Conservation (phyloP, 2,888 invertebrate species). For the Plebejus argus region DNA sequence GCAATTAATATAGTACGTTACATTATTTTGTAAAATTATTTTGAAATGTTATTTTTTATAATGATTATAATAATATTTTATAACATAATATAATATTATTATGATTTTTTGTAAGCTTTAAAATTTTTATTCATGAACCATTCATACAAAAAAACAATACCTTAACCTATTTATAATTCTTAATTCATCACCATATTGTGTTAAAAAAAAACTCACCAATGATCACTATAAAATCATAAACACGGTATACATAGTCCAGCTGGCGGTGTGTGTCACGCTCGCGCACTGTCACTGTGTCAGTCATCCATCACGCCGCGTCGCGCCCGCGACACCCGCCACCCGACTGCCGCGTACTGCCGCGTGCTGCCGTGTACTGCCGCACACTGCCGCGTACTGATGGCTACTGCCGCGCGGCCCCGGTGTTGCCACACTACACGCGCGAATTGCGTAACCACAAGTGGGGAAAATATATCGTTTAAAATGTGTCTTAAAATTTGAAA, state of each 20-base stretch:
- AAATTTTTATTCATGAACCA: no score
- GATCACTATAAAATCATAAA: slow-evolving; percentile 76
- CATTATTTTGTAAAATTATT: no score
- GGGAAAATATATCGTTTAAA: neutral
- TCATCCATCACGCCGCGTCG: slow-evolving; percentile 62
- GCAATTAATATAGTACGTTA: no score
- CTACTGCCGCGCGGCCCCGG: neutral
- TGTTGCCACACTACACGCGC: neutral
- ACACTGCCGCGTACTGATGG: neutral
- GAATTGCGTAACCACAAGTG: slow-evolving; percentile 48
- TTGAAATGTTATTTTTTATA: no score
- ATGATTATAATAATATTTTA: no score
- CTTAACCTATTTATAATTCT: no score
- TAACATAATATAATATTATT: no score
- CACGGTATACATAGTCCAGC: slow-evolving; percentile 57
- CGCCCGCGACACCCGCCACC: slow-evolving; percentile 61
- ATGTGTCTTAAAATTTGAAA: neutral
- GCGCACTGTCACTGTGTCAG: slow-evolving; percentile 64
- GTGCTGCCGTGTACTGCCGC: neutral
- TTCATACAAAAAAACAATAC: no score
- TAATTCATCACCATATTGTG: no score
- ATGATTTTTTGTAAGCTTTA: no score
- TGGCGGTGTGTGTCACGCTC: slow-evolving; percentile 38
- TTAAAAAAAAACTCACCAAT: slow-evolving; percentile 63
- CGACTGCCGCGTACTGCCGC: slow-evolving; percentile 61